Percentiles rank a stretch among this genome's conserved stretches.
These are phyloP conservation scores for Glaucopsyche alexis DNA, from an alignment of 2,888 invertebrate species.

Conservation along the genomic window DNA sequence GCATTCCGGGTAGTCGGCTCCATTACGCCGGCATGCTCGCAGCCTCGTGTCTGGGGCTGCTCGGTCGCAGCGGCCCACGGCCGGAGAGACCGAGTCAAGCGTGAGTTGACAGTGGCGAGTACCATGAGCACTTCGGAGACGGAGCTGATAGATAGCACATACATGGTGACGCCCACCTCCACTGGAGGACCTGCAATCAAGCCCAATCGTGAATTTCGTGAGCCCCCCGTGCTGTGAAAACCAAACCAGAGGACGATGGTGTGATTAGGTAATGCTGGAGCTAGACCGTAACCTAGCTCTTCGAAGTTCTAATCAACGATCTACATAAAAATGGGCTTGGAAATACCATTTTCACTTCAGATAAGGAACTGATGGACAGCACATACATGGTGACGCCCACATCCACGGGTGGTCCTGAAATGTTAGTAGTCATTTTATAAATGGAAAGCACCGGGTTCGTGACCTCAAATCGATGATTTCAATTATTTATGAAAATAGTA, in stretches of 20 bases:
- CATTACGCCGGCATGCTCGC: slow-evolving; percentile 72
- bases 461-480: slow-evolving; percentile 37
- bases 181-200: slow-evolving; percentile 95
- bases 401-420: slow-evolving; percentile 88
- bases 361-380: slow-evolving; percentile 89
- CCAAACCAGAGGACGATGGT: slow-evolving; percentile 55
- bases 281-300: slow-evolving; percentile 53
- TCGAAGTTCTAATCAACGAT: slow-evolving; percentile 50
- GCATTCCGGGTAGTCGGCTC: slow-evolving; percentile 54
- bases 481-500: background rate
- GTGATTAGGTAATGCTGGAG: slow-evolving; percentile 49
- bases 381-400: slow-evolving; percentile 91
- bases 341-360: slow-evolving; percentile 90
- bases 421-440: slow-evolving; percentile 42
- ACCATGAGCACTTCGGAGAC: slow-evolving; percentile 99
- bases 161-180: slow-evolving; percentile 98
- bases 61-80: slow-evolving; percentile 61
- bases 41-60: slow-evolving; percentile 79
- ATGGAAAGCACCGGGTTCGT: slow-evolving; percentile 46
- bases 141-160: slow-evolving; percentile 98
- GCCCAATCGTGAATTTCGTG: slow-evolving; percentile 73
- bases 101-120: slow-evolving; percentile 89
- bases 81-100: slow-evolving; percentile 47
- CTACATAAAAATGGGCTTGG: slow-evolving; percentile 59
- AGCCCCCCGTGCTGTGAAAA: slow-evolving; percentile 53